Evolutionary conservation across 2,797 vertebrate species (phyloP).

Genomic region (Bovichtus variegatus): DNA sequence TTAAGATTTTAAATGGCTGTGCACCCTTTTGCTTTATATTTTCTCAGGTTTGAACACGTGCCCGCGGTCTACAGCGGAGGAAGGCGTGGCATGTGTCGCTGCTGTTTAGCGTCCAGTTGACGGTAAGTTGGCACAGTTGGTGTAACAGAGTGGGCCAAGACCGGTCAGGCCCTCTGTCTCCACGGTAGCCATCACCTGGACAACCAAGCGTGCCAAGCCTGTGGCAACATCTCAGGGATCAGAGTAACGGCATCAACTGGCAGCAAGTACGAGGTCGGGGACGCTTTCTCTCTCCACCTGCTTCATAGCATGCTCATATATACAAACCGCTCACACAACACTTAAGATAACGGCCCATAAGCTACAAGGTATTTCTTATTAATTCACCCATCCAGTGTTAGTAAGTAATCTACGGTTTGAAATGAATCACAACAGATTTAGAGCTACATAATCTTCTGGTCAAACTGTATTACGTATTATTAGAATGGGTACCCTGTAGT

Average conservation of each 20-base stretch:
- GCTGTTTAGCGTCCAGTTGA: conserved; percentile 75
- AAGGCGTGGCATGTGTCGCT: conserved; percentile 54
- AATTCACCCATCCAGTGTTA: background rate
- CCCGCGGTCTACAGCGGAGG: conserved; percentile 26
- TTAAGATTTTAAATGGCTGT: conserved; percentile 49
- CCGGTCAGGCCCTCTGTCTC: conserved; percentile 79
- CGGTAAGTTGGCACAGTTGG: conserved; percentile 76
- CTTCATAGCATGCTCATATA: conserved; percentile 7
- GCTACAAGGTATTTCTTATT: background rate
- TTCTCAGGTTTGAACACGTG: conserved; percentile 42
- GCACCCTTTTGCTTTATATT: conserved; percentile 20
- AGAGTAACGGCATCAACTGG: conserved; percentile 61
- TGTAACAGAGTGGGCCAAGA: conserved; percentile 75
- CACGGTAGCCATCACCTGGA: conserved; percentile 76
- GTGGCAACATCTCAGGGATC: conserved; percentile 64
- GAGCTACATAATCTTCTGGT: background rate
- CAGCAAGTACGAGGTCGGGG: conserved; percentile 26
- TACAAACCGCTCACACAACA: background rate
- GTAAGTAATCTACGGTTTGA: background rate
- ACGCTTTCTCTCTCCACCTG: conserved; percentile 26
- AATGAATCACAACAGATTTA: background rate
- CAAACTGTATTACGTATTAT: background rate
- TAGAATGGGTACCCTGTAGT: background rate
- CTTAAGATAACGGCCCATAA: background rate
- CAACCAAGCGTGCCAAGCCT: conserved; percentile 67